phyloP scores from a whole-genome alignment of 2,113 vertebrate genomes.

The Cricetomys ansorgei region DNA sequence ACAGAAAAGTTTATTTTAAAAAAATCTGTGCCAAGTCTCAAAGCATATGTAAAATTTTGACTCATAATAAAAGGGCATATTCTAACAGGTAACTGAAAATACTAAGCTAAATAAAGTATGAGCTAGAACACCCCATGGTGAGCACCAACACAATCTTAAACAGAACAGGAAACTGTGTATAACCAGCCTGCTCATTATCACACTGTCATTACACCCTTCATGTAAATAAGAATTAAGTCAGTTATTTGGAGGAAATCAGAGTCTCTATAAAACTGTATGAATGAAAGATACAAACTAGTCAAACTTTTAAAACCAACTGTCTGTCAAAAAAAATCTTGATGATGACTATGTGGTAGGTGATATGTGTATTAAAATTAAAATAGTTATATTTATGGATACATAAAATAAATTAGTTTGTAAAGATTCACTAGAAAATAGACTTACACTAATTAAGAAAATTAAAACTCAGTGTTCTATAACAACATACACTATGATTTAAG shows the following conservation, averaged over 20 bases:
- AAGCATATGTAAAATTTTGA: not conserved
- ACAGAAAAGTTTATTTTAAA: not conserved
- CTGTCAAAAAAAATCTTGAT: not conserved
- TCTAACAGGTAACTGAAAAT: not conserved
- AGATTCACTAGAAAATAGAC: conserved; percentile 6
- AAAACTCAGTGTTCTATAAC: not conserved
- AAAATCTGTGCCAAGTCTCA: not conserved
- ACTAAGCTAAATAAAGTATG: not conserved
- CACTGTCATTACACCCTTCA: not conserved
- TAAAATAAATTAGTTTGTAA: conserved; percentile 13
- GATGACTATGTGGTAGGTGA: not conserved
- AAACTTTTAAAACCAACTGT: not conserved
- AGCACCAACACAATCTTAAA: not conserved
- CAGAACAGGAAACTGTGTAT: not conserved
- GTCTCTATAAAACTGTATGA: not conserved
- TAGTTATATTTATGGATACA: not conserved
- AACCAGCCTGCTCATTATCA: not conserved
- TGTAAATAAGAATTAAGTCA: conserved; percentile 19
- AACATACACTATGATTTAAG: not conserved
- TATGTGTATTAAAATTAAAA: not conserved
- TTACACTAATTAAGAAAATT: conserved; percentile 12
- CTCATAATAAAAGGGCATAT: not conserved
- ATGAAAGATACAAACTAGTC: not conserved
- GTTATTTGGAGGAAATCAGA: not conserved
- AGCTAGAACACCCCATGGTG: not conserved